Evolutionary conservation across 1,140 invertebrate genomes (phyloP).

Genomic region (Caenorhabditis tropicalis): DNA sequence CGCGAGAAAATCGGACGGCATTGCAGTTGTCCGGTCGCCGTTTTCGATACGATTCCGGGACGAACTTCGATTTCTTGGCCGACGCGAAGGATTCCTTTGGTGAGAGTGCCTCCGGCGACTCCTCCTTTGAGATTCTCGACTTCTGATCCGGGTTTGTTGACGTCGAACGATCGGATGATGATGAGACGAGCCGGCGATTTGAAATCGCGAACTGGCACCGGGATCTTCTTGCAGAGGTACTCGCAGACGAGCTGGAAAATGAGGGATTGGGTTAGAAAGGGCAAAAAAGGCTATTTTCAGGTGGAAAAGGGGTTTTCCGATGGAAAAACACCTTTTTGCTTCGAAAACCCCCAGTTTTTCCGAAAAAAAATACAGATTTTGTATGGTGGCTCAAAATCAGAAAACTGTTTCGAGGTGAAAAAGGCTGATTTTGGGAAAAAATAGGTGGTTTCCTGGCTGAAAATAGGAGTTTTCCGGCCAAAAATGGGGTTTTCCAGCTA

Average conservation of each 20-base stretch:
- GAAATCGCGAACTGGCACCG: conserved; percentile 92
- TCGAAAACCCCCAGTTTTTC: no score
- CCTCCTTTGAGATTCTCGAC: conserved; percentile 97
- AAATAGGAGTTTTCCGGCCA: no score
- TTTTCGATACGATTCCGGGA: conserved; percentile 93
- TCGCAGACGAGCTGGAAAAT: conserved; percentile 81
- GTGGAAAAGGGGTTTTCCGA: no score
- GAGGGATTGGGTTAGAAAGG: no score
- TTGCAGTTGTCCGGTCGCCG: conserved; percentile 90
- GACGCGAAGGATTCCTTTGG: conserved; percentile 79
- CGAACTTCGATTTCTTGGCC: conserved; percentile 89
- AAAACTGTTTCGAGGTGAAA: no score
- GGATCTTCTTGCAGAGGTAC: conserved; percentile 97
- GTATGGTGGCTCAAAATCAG: no score
- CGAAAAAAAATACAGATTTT: no score
- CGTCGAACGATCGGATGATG: conserved; percentile 98
- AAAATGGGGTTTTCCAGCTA: no score
- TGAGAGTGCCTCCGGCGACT: conserved; percentile 95
- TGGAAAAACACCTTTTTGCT: no score
- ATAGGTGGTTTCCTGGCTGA: no score
- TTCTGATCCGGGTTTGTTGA: conserved; percentile 99
- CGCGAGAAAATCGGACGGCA: conserved; percentile 94
- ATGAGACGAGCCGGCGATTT: conserved; percentile 93
- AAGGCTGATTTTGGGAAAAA: no score
- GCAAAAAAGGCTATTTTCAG: no score